These are phyloP conservation scores for Capitulum mitella DNA, from an alignment of 2,888 invertebrate species.

Conservation along the genomic window DNA sequence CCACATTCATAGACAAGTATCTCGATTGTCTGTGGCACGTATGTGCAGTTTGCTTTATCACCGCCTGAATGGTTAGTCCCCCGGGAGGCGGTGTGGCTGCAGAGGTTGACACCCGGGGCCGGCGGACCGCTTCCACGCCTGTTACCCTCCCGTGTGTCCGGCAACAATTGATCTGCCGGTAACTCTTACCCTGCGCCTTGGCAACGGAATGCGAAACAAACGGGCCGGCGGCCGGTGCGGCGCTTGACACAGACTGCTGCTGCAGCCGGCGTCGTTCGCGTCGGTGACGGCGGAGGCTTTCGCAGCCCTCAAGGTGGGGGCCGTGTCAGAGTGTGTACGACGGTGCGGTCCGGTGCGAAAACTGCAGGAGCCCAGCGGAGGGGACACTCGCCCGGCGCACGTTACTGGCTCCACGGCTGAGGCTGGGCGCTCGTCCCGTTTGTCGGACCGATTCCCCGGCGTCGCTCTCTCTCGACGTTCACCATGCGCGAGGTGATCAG, in stretches of 20 bases:
- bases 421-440: no score
- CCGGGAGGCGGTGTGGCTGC: no score
- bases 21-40: no score
- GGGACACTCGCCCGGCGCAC: not conserved
- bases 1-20: no score
- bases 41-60: no score
- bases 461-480: not conserved
- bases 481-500: slow-evolving; percentile 47
- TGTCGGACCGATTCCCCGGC: not conserved
- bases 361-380: not conserved
- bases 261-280: not conserved
- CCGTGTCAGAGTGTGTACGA: not conserved
- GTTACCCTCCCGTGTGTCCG: not conserved
- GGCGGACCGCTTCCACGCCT: no score
- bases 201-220: not conserved
- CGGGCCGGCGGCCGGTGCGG: not conserved
- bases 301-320: not conserved
- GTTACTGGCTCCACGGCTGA: slow-evolving; percentile 13
- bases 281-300: no score
- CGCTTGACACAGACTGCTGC: not conserved
- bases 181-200: not conserved
- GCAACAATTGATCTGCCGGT: not conserved
- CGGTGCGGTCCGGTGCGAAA: not conserved
- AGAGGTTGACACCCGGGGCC: no score
- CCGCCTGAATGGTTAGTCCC: no score